Conservation (phyloP, 1,140 invertebrate genomes). For the Acromyrmex charruanus region DNA sequence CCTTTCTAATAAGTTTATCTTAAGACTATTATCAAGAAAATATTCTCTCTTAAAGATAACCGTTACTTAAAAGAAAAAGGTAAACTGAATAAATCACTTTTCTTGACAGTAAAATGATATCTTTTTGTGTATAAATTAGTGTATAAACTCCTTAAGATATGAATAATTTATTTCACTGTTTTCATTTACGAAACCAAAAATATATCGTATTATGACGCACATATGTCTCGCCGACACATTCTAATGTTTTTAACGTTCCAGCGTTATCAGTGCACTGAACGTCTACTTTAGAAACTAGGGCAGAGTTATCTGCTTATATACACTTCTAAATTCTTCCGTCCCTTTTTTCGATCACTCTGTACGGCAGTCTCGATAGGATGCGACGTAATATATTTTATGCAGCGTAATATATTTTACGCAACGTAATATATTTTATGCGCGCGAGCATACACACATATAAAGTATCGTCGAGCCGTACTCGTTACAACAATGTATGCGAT, state of each 20-base stretch:
- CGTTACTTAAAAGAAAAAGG: too few species aligned
- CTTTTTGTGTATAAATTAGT: too few species aligned
- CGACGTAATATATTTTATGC: constrained; percentile 14
- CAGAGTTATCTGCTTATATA: background rate
- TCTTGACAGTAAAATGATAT: too few species aligned
- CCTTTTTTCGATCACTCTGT: background rate
- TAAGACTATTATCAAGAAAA: too few species aligned
- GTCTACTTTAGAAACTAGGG: constrained; percentile 1
- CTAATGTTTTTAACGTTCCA: background rate
- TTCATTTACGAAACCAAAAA: background rate
- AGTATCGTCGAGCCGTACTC: background rate
- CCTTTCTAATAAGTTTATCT: too few species aligned
- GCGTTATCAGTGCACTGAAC: background rate
- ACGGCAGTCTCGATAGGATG: background rate
- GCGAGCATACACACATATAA: background rate
- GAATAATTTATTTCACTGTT: background rate
- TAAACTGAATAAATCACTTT: too few species aligned
- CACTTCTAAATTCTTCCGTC: background rate
- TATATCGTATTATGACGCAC: background rate
- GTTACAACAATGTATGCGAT: constrained; percentile 22
- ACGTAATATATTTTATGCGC: constrained; percentile 29
- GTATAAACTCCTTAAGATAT: background rate
- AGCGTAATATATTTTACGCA: constrained; percentile 19
- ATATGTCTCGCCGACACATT: background rate
- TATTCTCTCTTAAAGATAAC: too few species aligned